Evolutionary conservation across 2,888 invertebrate genomes (phyloP).

Genomic region (Rhagium mordax): DNA sequence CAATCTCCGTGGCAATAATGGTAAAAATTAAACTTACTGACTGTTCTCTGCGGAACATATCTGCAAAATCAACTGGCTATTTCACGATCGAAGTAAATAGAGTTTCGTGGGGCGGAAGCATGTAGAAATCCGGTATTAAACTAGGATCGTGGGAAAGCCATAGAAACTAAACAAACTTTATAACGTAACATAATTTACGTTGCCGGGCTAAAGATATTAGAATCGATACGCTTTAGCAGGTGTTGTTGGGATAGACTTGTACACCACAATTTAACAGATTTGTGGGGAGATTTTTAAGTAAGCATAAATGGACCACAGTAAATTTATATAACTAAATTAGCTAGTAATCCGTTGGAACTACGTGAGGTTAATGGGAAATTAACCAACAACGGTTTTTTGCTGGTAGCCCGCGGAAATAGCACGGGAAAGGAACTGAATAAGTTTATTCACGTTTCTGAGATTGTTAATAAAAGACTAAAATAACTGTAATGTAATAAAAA

Average conservation of each 20-base stretch:
- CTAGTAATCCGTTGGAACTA: background rate
- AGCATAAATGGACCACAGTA: background rate
- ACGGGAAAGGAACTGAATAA: too few species aligned
- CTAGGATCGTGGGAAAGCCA: background rate
- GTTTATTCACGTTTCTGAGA: too few species aligned
- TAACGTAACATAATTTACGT: slow-evolving; percentile 1
- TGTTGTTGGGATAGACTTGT: background rate
- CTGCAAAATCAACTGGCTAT: background rate
- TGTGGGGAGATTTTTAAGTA: background rate
- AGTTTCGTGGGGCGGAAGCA: background rate
- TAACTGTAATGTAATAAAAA: too few species aligned
- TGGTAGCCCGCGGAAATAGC: too few species aligned
- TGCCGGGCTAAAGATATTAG: background rate
- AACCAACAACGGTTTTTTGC: too few species aligned
- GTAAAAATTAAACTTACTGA: too few species aligned
- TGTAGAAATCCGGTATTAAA: background rate
- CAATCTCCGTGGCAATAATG: too few species aligned
- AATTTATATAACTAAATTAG: background rate
- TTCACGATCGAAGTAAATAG: background rate
- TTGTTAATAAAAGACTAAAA: too few species aligned
- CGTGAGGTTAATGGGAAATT: too few species aligned
- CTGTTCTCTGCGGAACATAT: too few species aligned
- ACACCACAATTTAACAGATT: background rate
- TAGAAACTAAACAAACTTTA: background rate
- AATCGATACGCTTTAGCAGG: slow-evolving; percentile 4